Evolutionary conservation across 1,140 invertebrate species (phyloP).

Genomic region (Gonatopus flavifemur): DNA sequence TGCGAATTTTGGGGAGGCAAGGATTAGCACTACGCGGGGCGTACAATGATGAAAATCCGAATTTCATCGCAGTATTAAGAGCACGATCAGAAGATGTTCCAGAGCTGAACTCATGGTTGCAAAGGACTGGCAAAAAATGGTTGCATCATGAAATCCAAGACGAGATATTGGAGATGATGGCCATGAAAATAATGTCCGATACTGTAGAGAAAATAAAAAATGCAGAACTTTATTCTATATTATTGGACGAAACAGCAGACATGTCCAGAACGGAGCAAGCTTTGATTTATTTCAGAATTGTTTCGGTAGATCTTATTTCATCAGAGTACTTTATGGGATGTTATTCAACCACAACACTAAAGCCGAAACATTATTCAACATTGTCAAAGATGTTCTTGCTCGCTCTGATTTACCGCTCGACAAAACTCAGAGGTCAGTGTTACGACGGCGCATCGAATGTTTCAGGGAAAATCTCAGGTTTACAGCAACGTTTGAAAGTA

Average conservation of each 20-base stretch:
- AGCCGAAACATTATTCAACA: too few species aligned
- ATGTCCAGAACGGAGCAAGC: slow-evolving; percentile 14
- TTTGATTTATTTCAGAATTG: slow-evolving; percentile 15
- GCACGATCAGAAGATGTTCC: too few species aligned
- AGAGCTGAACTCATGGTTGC: slow-evolving; percentile 20
- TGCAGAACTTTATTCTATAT: slow-evolving; percentile 12
- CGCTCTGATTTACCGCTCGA: too few species aligned
- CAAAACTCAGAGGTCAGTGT: too few species aligned
- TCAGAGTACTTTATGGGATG: slow-evolving; percentile 21
- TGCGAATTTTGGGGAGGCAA: too few species aligned
- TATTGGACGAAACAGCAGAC: slow-evolving; percentile 14
- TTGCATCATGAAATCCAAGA: slow-evolving; percentile 15
- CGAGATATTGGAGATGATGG: slow-evolving; percentile 23
- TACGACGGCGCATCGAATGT: too few species aligned
- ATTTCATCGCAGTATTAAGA: slow-evolving; percentile 13
- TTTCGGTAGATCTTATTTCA: slow-evolving; percentile 13
- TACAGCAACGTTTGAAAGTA: too few species aligned
- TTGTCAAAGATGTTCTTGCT: too few species aligned
- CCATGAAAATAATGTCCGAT: slow-evolving; percentile 8
- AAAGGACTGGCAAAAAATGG: slow-evolving; percentile 17
- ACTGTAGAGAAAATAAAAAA: slow-evolving; percentile 17
- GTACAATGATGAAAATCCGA: too few species aligned
- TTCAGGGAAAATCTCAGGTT: too few species aligned
- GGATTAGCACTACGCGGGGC: too few species aligned
- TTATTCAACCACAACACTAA: too few species aligned